phyloP scores from a whole-genome alignment of 2,797 vertebrate genomes.

The Ctenopoma kingsleyae region DNA sequence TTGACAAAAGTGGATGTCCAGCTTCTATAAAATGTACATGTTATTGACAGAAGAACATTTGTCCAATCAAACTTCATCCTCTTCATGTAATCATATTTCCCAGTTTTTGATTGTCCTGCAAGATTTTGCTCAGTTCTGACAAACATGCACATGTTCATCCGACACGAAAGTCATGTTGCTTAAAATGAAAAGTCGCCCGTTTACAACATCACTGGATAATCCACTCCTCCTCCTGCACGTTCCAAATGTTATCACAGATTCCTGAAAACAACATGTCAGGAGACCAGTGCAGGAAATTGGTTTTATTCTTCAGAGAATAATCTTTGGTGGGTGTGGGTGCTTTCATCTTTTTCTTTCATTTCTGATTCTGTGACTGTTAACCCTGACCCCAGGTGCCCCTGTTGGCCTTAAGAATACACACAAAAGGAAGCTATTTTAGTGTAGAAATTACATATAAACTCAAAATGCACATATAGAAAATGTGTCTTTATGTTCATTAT shows the following conservation, averaged over 20 bases:
- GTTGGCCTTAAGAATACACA: background rate
- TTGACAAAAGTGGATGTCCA: background rate
- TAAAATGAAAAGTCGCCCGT: constrained; percentile 22
- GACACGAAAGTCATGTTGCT: constrained; percentile 15
- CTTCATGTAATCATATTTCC: background rate
- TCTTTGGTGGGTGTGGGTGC: background rate
- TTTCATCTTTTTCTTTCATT: background rate
- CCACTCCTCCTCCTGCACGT: constrained; percentile 16
- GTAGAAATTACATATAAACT: background rate
- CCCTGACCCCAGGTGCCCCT: background rate
- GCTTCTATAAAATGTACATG: background rate
- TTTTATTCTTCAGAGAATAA: constrained; percentile 20
- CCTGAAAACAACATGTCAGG: constrained; percentile 20
- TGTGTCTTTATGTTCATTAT: background rate
- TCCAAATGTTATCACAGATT: constrained; percentile 7
- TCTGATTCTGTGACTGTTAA: background rate
- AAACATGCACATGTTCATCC: constrained; percentile 3
- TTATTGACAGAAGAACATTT: background rate
- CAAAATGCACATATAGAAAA: background rate
- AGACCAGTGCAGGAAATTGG: constrained; percentile 23
- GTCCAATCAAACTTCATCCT: constrained; percentile 5
- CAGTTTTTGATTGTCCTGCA: constrained; percentile 1
- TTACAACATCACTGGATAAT: constrained; percentile 24
- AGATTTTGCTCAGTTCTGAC: background rate
- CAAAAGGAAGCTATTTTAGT: background rate